Conservation (phyloP, 2,113 vertebrate species). For the Strix uralensis region DNA sequence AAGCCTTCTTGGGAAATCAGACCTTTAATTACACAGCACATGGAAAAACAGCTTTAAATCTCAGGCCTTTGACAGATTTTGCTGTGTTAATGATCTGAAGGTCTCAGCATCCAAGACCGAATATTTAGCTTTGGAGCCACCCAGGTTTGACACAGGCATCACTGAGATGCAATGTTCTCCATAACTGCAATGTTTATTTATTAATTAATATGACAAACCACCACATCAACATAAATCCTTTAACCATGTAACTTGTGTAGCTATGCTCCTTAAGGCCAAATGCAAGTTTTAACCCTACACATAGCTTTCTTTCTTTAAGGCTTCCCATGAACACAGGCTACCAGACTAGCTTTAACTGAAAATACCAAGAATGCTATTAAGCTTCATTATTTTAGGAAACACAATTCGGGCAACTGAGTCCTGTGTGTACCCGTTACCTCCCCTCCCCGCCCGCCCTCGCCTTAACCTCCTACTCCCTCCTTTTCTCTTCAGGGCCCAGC, state of each 20-base stretch:
- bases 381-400: neutral
- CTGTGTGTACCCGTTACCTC: accelerated
- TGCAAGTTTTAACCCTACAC: neutral
- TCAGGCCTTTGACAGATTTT: neutral
- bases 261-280: neutral
- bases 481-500: neutral
- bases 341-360: neutral
- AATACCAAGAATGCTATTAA: accelerated
- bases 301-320: neutral
- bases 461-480: too few species aligned
- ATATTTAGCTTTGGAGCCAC: neutral
- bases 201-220: neutral
- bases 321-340: neutral
- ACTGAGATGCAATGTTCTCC: neutral
- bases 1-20: neutral
- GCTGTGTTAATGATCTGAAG: neutral
- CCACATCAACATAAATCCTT: neutral
- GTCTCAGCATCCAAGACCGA: neutral
- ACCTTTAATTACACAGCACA: neutral
- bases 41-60: neutral
- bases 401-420: accelerated
- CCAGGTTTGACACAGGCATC: neutral
- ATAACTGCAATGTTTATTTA: neutral
- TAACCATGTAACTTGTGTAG: accelerated
- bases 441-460: too few species aligned